Conservation (phyloP, 2,113 vertebrate species). For the Chunga burmeisteri region DNA sequence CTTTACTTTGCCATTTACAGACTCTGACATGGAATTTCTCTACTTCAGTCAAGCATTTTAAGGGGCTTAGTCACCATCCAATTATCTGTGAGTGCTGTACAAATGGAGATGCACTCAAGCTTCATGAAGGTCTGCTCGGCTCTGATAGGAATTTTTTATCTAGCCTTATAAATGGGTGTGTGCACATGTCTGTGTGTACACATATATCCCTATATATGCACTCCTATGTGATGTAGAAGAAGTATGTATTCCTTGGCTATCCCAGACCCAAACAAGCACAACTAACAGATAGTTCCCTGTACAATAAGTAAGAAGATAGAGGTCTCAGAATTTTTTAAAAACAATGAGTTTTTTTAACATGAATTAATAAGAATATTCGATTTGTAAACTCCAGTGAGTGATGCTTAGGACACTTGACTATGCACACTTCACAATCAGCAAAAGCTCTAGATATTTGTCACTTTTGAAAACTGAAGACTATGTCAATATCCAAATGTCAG, state of each 20-base stretch:
- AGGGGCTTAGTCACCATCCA: not conserved
- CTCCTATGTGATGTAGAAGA: not conserved
- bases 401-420: not conserved
- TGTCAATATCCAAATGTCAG: not conserved
- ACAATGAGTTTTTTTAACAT: not conserved
- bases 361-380: not conserved
- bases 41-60: not conserved
- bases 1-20: not conserved
- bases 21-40: not conserved
- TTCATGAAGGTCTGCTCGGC: not conserved
- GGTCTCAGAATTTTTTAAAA: not conserved
- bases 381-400: not conserved
- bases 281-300: not conserved
- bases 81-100: not conserved
- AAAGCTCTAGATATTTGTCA: not conserved
- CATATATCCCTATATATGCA: not conserved
- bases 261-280: not conserved
- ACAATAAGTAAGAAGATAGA: not conserved
- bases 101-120: not conserved
- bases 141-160: not conserved
- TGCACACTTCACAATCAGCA: not conserved
- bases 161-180: not conserved
- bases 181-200: not conserved
- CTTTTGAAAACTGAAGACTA: not conserved
- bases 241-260: not conserved